Evolutionary conservation across 2,113 vertebrate genomes (phyloP).

Genomic region (Heterochromis multidens): DNA sequence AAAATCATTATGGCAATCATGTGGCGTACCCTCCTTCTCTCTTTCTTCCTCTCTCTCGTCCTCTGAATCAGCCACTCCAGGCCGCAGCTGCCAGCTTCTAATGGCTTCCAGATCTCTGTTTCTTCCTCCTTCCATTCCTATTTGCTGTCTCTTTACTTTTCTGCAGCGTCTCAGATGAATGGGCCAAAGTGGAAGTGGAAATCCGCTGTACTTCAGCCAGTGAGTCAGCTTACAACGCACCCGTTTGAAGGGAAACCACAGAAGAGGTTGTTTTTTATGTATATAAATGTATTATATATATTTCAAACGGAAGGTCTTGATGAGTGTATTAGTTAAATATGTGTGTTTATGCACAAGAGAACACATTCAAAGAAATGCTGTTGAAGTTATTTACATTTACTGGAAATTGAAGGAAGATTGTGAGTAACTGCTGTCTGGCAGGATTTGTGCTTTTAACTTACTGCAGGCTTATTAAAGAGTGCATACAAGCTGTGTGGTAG

Average conservation of each 20-base stretch:
- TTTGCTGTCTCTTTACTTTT: constrained; percentile 32
- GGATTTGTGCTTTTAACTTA: constrained; percentile 5
- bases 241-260: constrained; percentile 65
- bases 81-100: constrained; percentile 67
- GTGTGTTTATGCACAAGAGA: constrained; percentile 45
- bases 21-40: constrained; percentile 28
- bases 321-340: constrained; percentile 64
- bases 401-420: constrained; percentile 56
- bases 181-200: constrained; percentile 73
- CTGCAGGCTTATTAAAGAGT: constrained; percentile 1
- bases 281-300: background rate
- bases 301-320: constrained; percentile 60
- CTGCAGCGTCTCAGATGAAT: constrained; percentile 34
- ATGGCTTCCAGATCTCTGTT: constrained; percentile 70
- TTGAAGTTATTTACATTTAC: constrained; percentile 62
- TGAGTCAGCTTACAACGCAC: constrained; percentile 62
- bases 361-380: constrained; percentile 32
- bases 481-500: background rate
- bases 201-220: constrained; percentile 56
- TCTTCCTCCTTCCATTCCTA: constrained; percentile 35
- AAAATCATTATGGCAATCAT: constrained; percentile 64
- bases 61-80: constrained; percentile 69
- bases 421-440: constrained; percentile 33
- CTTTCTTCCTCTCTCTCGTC: constrained; percentile 4
- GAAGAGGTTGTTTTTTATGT: constrained; percentile 56